Evolutionary conservation across 2,113 vertebrate species (phyloP), one percentile per base, ranked within the genome.

Genomic region (Semnopithecus entellus): DNA sequence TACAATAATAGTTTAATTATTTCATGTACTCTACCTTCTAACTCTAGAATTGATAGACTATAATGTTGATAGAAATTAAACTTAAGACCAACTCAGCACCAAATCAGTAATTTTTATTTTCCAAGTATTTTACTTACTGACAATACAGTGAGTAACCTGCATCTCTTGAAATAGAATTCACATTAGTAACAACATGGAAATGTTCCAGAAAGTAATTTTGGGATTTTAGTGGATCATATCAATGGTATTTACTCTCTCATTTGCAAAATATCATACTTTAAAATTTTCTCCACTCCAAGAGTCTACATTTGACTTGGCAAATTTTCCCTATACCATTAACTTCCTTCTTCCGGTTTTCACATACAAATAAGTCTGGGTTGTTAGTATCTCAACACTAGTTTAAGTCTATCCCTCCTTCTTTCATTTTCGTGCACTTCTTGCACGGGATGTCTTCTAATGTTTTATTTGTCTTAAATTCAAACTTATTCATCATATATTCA

Each of bases 401-500:
- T 90, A 50, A 81, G 48, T 57, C 64, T 81, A 64, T 17, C 14
- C 64, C 4, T 72, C 27, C 12, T 55, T 83, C 9, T 70, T 61
- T 95, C 12, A 61, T 32, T 84, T 94, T 85, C 22, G 23, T 72
- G 17, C 30, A 32, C 25, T 93, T 83, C 9, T 35, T 79, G 25
- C 27, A 50, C 32, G 16, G 40, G 55, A 91, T 59, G 38, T 40
- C 43, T 95, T 87, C 52, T 75, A 32, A 52, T 83, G 6, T 45
- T 73, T 73, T 48, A 73, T 81, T 82, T 88, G 8, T 93, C 9
- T 91, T 92, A 89, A 86, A 88, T 78, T n/a, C 20, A 92, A 59
- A 30, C 45, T 14, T 61, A 64, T 90, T 55, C 13, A 72, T 52
- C 59, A 50, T 35, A 91, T 30, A 64, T 22, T 18, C 20, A 35